Conservation (phyloP, 35 echinoderm and acorn worm genomes). For the Apostichopus japonicus region DNA sequence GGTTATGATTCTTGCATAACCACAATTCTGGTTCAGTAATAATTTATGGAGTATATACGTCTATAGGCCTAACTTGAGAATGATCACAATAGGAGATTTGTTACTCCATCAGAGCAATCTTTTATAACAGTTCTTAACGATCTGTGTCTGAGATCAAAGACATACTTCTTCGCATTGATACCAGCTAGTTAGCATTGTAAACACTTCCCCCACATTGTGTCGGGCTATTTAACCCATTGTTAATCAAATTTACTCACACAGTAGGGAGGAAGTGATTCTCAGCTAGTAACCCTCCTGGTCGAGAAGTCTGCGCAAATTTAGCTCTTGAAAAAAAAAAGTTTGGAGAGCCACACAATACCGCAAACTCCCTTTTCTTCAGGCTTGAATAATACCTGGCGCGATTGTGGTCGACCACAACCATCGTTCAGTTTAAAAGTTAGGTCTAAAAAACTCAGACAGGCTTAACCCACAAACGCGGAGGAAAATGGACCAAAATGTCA, state of each 20-base stretch:
- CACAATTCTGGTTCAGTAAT: too few relatives aligned
- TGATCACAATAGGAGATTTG: too few relatives aligned
- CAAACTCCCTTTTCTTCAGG: background rate
- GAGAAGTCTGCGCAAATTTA: too few relatives aligned
- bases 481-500: conserved; percentile 16
- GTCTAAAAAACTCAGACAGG: background rate
- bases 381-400: conserved; percentile 1
- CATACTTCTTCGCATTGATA: too few relatives aligned
- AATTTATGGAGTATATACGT: too few relatives aligned
- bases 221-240: background rate
- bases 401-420: conserved; percentile 4
- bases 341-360: background rate
- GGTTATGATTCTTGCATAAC: too few relatives aligned
- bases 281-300: background rate
- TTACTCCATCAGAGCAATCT: too few relatives aligned
- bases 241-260: background rate
- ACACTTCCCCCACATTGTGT: background rate
- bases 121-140: too few relatives aligned
- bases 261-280: background rate
- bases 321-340: background rate
- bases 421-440: background rate
- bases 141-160: too few relatives aligned
- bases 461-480: background rate
- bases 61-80: too few relatives aligned
- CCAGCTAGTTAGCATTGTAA: too few relatives aligned